These are phyloP conservation scores for Apistogramma diplotaenia DNA, from an alignment of 2,113 vertebrate genomes.

Conservation along the genomic window DNA sequence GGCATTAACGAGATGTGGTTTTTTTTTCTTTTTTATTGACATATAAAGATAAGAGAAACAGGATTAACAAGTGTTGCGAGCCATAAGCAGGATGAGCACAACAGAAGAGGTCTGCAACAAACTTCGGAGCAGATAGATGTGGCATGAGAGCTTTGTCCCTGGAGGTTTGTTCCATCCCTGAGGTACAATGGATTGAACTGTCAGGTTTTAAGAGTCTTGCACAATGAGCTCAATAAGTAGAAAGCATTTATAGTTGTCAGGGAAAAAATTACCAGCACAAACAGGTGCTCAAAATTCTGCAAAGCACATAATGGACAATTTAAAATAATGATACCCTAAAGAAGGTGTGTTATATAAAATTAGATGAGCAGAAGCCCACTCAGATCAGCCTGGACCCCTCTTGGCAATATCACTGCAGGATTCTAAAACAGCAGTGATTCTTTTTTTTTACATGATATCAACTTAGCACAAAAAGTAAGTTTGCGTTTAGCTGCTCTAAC, in stretches of 20 bases:
- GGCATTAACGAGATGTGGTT: not conserved
- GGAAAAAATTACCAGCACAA: not conserved
- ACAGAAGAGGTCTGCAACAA: not conserved
- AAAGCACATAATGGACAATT: slow-evolving; percentile 9
- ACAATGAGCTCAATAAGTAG: not conserved
- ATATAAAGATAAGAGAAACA: not conserved
- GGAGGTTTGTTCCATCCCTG: not conserved
- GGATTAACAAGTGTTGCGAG: not conserved
- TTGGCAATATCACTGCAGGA: not conserved
- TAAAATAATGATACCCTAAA: slow-evolving; percentile 19
- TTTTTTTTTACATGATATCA: not conserved
- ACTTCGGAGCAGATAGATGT: not conserved
- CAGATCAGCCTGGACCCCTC: not conserved
- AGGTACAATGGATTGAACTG: not conserved
- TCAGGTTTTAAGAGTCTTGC: not conserved
- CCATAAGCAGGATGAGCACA: not conserved
- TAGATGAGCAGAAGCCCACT: not conserved
- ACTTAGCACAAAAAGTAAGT: too few species aligned
- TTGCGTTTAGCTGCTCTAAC: too few species aligned
- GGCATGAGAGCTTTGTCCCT: not conserved
- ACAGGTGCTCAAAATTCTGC: not conserved
- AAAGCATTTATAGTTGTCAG: not conserved
- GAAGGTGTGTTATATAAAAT: not conserved
- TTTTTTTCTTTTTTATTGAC: not conserved
- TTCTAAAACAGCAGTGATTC: not conserved